These are phyloP conservation scores for Rafetus swinhoei DNA, from an alignment of 2,113 vertebrate species.

Conservation along the genomic window DNA sequence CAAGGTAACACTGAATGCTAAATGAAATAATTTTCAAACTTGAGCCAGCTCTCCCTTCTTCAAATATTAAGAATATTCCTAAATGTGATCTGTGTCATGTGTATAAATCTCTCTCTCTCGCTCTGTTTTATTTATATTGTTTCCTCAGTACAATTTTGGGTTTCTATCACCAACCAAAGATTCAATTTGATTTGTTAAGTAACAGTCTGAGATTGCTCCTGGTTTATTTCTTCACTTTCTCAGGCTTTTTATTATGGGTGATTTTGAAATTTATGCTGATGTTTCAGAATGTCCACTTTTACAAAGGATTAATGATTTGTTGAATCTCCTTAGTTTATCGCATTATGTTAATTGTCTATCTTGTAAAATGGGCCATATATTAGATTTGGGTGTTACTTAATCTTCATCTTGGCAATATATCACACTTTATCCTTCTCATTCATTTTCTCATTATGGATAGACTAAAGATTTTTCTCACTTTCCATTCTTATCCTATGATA, in stretches of 20 bases:
- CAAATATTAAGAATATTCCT: constrained; percentile 60
- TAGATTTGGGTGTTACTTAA: constrained; percentile 49
- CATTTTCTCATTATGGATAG: constrained; percentile 9
- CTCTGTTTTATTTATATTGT: constrained; percentile 26
- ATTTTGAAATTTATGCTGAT: constrained; percentile 47
- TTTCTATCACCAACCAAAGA: constrained; percentile 7
- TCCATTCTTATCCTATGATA: neutral
- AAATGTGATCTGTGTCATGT: constrained; percentile 27
- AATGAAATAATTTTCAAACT: constrained; percentile 38
- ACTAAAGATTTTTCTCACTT: constrained; percentile 6
- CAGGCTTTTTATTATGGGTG: constrained; percentile 35
- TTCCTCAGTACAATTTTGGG: neutral
- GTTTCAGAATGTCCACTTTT: constrained; percentile 13
- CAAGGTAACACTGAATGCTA: constrained; percentile 6
- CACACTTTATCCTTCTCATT: neutral
- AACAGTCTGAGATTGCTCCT: constrained; percentile 28
- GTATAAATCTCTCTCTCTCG: constrained; percentile 31
- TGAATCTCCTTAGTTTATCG: constrained; percentile 53
- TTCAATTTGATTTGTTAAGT: constrained; percentile 27
- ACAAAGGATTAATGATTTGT: constrained; percentile 48
- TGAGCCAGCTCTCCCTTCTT: neutral
- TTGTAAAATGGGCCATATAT: constrained; percentile 21
- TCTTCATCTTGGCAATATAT: constrained; percentile 29
- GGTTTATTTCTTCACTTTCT: constrained; percentile 37
- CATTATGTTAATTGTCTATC: constrained; percentile 40